Evolutionary conservation across 1,140 invertebrate species (phyloP).

Genomic region (Batillaria attramentaria): DNA sequence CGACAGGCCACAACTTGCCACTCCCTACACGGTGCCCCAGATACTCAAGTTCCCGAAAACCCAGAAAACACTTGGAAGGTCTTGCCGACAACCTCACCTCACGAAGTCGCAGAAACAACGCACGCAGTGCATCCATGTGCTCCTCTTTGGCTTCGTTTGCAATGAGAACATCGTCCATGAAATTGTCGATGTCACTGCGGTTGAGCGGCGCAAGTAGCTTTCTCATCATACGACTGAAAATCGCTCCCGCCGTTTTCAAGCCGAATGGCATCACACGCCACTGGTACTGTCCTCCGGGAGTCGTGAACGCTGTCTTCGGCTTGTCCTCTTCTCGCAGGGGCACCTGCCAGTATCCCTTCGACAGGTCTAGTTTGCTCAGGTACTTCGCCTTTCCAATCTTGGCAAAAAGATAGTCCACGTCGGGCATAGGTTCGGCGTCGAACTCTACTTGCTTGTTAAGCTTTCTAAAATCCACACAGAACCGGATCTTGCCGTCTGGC

Average conservation of each 20-base stretch:
- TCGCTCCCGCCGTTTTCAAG: conserved; percentile 3
- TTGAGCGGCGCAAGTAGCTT: background rate
- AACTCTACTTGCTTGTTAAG: too few species aligned
- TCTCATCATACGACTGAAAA: background rate
- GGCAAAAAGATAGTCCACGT: too few species aligned
- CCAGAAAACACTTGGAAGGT: conserved; percentile 47
- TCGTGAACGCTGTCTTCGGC: too few species aligned
- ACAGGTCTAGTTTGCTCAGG: background rate
- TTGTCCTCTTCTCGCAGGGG: too few species aligned
- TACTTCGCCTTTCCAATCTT: too few species aligned
- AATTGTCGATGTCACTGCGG: too few species aligned
- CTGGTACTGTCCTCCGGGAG: conserved; percentile 2
- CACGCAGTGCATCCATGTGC: conserved; percentile 35
- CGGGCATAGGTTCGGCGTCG: too few species aligned
- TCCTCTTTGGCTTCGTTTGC: conserved; percentile 27
- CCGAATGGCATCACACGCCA: conserved; percentile 17
- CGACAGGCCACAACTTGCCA: conserved; percentile 56
- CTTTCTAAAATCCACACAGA: too few species aligned
- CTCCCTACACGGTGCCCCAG: conserved; percentile 36
- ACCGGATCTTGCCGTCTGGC: too few species aligned
- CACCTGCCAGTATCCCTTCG: conserved; percentile 18
- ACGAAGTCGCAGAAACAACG: conserved; percentile 21
- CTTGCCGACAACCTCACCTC: conserved; percentile 35
- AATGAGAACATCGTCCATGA: conserved; percentile 41
- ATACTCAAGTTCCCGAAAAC: conserved; percentile 36